phyloP scores from a whole-genome alignment of 2,888 invertebrate genomes.

The Drosophila neonasuta region DNA sequence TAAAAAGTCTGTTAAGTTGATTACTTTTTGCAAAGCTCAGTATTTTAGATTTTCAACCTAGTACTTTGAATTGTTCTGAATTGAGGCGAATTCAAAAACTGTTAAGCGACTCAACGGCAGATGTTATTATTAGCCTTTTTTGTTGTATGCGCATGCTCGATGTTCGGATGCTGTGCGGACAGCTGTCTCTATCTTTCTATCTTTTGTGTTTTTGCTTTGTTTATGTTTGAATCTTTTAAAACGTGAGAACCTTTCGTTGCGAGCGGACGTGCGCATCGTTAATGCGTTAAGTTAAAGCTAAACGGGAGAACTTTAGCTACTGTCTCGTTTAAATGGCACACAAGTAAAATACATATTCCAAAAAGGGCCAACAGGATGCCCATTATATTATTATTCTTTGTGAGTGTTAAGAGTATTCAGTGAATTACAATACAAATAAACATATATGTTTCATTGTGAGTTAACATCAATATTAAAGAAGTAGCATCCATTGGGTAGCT shows the following conservation, averaged over 20 bases:
- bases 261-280: constrained; percentile 65
- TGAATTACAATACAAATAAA: not conserved
- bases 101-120: constrained; percentile 20
- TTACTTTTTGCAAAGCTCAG: too few species aligned
- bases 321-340: constrained; percentile 54
- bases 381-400: constrained; percentile 21
- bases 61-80: not conserved
- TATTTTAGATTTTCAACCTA: not conserved
- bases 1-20: too few species aligned
- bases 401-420: constrained; percentile 15
- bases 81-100: constrained; percentile 12
- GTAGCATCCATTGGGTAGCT: constrained; percentile 20
- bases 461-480: not conserved
- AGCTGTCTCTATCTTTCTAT: constrained; percentile 32
- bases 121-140: constrained; percentile 8
- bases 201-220: constrained; percentile 52
- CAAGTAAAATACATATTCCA: constrained; percentile 5
- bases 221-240: constrained; percentile 69
- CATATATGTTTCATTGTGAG: not conserved
- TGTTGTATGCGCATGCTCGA: constrained; percentile 67
- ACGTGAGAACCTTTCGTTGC: constrained; percentile 68
- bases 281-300: constrained; percentile 30
- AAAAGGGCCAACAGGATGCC: constrained; percentile 20
- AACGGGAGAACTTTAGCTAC: constrained; percentile 63
- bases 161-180: constrained; percentile 47